Base-by-base conservation (phyloP, 1,140 invertebrate species). In the Drosophila triauraria region DNA sequence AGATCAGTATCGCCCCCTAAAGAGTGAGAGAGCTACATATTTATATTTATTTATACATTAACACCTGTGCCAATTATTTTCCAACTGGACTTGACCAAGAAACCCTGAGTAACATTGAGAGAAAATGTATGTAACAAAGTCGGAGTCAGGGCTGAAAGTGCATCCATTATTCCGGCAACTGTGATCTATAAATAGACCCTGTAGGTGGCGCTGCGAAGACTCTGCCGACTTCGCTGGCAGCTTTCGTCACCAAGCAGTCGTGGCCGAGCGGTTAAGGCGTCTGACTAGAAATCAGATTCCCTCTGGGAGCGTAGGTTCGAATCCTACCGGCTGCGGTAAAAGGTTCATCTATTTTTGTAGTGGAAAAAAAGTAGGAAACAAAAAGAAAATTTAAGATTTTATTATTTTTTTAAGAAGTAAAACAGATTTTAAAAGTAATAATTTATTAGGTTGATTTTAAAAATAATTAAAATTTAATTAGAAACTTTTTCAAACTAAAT, bases 301-400 rank as follows among this genome's bases (percentile, higher is more conserved):
- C 95, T 96, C 95, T 96, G 95, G 95, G 95, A 96, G 96, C 95
- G 95, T 96, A 96, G 95, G 95, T 96, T 96, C 96, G 95, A 96
- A 95, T 96, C 96, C 96, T 96, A 96, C 95, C 95, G 95, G 94
- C 96, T 96, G 96, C 96, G 27, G 27, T 6, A 30, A 7, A 6
- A 0, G 27, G 27, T 30, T 7, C 6, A 7, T 6, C 27, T 7
- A 30, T 30, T 30, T 27, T 30, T 30, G 6, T 7, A 30, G 27
- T 20, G 20, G 20, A 20, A 1, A 20, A 20, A 20, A 20, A 20
- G n/a, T 20, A 20, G 20, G 20, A 20, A 20, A 20, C 20, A 20
- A 1, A 20, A 20, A 20, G 20, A 20, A 20, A 20, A 20, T 20
- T 0, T 20, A 20, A 20, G 20, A 20, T 20, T 20, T 20, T 20